Evolutionary conservation across 2,113 vertebrate species (phyloP).

Genomic region (Micromys minutus): DNA sequence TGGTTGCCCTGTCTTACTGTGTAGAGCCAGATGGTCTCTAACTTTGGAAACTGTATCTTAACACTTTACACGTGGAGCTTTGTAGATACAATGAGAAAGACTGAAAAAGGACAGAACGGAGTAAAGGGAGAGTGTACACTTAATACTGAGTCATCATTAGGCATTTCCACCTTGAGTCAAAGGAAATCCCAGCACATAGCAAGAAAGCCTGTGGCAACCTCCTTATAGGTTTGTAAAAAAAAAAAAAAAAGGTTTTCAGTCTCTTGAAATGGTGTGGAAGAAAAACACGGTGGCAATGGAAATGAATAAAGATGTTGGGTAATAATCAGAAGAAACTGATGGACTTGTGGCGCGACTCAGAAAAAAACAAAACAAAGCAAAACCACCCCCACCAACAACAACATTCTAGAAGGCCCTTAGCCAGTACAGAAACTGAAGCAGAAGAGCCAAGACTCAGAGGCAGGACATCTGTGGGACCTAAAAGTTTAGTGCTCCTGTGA

Average conservation of each 20-base stretch:
- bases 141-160: not conserved
- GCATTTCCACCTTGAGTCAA: not conserved
- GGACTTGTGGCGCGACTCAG: not conserved
- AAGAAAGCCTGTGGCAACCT: not conserved
- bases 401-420: not conserved
- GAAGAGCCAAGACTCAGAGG: not conserved
- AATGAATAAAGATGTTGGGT: not conserved
- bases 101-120: not conserved
- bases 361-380: too few species aligned
- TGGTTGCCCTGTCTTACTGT: not conserved
- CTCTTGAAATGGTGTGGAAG: conserved; percentile 4
- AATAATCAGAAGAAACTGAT: not conserved
- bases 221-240: not conserved
- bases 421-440: not conserved
- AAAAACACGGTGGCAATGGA: not conserved
- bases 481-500: not conserved
- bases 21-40: not conserved
- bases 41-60: not conserved
- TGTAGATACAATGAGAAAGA: conserved; percentile 30
- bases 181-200: not conserved
- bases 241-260: not conserved
- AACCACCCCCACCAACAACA: too few species aligned
- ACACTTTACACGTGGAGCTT: not conserved
- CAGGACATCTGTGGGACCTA: not conserved
- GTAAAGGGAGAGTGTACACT: not conserved